These are phyloP conservation scores for Bucco capensis DNA, from an alignment of 2,113 vertebrate species.

Conservation along the genomic window DNA sequence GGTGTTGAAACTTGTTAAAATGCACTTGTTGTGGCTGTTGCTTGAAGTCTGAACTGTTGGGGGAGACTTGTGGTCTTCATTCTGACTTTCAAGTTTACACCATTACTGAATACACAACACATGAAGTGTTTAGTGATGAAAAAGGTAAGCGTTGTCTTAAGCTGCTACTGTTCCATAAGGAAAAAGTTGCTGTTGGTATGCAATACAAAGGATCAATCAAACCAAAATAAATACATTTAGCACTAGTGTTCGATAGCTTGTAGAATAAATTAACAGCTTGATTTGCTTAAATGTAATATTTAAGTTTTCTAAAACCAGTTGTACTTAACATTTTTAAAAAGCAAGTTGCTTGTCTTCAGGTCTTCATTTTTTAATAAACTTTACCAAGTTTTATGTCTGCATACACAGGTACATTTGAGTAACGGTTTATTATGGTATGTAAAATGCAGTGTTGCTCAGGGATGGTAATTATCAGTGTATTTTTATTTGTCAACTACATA, in stretches of 20 bases:
- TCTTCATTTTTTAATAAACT: background rate
- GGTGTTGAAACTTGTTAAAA: background rate
- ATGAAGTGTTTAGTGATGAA: background rate
- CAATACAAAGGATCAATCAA: background rate
- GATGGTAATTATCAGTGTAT: background rate
- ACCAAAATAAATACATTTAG: background rate
- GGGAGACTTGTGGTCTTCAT: background rate
- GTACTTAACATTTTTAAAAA: background rate
- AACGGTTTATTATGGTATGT: background rate
- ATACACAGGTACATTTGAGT: background rate
- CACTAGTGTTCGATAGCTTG: background rate
- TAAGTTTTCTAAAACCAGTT: background rate
- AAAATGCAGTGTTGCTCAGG: slow-evolving; percentile 45
- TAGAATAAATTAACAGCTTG: background rate
- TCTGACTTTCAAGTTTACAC: background rate
- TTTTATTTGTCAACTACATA: slow-evolving; percentile 10
- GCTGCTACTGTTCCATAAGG: background rate
- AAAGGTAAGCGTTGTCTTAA: background rate
- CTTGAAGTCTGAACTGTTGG: background rate
- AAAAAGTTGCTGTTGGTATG: background rate
- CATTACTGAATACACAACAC: background rate
- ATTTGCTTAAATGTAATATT: background rate
- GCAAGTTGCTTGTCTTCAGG: background rate
- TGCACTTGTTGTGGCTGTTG: background rate
- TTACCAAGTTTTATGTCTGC: background rate